Conservation (phyloP, 2,888 invertebrate species). For the Cheilosia impressa region DNA sequence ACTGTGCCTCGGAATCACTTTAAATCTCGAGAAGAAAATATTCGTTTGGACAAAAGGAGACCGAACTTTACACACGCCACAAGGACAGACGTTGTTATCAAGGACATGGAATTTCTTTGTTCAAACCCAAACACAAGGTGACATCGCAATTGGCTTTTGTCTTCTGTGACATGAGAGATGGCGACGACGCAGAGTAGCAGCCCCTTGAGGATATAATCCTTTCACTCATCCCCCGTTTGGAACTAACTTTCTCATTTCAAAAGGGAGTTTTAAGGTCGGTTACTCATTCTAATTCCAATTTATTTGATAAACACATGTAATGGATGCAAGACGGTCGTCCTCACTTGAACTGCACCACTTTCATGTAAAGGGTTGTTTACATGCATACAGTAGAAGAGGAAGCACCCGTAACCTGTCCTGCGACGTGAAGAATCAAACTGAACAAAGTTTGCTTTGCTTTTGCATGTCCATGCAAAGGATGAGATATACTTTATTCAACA, state of each 20-base stretch:
- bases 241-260: not conserved
- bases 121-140: constrained; percentile 21
- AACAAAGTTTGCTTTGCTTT: no score
- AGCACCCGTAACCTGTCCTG: no score
- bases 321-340: no score
- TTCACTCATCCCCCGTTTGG: constrained; percentile 3
- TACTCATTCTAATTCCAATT: not conserved
- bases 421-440: no score
- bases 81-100: constrained; percentile 2
- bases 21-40: constrained; percentile 8
- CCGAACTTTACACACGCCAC: not conserved
- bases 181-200: not conserved
- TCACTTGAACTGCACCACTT: no score
- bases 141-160: constrained; percentile 28
- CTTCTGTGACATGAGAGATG: constrained; percentile 12
- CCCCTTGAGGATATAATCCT: constrained; percentile 34
- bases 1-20: constrained; percentile 7
- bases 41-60: constrained; percentile 5
- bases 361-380: no score
- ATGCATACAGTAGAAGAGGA: no score
- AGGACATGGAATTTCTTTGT: not conserved
- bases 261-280: not conserved
- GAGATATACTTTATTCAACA: no score
- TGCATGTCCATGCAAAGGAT: no score
- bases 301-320: no score